Base-by-base conservation (phyloP, 2,888 invertebrate genomes). In the Tanypteryx hageni region DNA sequence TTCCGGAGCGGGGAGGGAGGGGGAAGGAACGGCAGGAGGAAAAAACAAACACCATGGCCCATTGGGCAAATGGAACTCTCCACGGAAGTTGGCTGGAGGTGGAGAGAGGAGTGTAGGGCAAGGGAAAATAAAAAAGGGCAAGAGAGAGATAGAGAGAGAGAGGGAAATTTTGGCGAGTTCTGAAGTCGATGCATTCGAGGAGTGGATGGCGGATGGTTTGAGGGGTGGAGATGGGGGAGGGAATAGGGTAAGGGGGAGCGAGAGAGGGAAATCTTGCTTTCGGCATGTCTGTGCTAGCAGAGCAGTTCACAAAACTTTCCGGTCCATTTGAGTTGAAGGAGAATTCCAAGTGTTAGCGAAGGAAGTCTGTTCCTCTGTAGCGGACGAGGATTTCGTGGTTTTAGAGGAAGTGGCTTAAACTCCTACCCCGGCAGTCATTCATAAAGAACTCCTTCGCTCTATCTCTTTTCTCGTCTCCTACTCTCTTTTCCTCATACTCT, bases 261-360 rank as follows among this genome's bases (percentile, higher is more conserved):
- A 83, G 10, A 57, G 56, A 9, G 83, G 27, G 61, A 61, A 86
- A 61, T 31, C 86, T 86, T 31, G 86, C 86, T 61, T 86, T 64
- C 31, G 86, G 86, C 86, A 61, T 86, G 86, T 86, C 86, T 86
- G 59, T 31, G 83, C 57, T 0, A 31, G 86, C 1, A 56, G 27
- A 22, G 86, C 27, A 31, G 86, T 61, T 86, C 86, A 61, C 61
- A 86, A 86, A 89, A 89, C 89, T 89, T 89, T 89, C 64, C 89
- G 89, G 89, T 89, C 89, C 89, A 89, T 89, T 89, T 89, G 89
- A 89, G 89, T 86, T 86, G 86, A 86, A 61, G 86, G 86, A 86
- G 89, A 89, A 64, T 89, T 64, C 64, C 64, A 68, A 89, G 89
- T 59, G 89, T 16, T 83, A 16, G 16, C 9, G 16, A 56, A 59